These are phyloP conservation scores for Thermophis baileyi DNA, from an alignment of 2,113 vertebrate species.

Conservation along the genomic window DNA sequence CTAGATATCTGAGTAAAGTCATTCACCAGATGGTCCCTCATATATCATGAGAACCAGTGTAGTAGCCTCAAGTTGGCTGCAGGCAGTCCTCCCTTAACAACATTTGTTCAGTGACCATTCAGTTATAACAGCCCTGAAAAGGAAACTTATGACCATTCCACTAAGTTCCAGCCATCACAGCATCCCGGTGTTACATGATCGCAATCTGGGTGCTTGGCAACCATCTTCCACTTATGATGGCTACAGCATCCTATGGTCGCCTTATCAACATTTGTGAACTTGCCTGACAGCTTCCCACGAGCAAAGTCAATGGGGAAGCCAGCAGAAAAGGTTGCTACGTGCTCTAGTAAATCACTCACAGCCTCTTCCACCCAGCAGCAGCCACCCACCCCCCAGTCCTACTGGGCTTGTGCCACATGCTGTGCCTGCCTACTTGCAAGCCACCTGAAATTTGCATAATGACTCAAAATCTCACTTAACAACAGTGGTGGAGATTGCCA, in stretches of 20 bases:
- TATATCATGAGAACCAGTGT: not conserved
- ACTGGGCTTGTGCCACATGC: not conserved
- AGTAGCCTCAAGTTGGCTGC: not conserved
- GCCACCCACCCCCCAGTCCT: not conserved
- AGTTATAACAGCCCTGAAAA: not conserved
- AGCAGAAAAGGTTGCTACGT: not conserved
- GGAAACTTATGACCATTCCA: not conserved
- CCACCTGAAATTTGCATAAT: not conserved
- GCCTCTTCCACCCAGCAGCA: not conserved
- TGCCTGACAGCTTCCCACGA: not conserved
- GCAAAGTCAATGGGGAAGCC: not conserved
- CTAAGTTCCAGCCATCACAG: not conserved
- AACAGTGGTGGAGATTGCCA: not conserved
- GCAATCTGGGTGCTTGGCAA: not conserved
- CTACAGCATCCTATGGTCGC: not conserved
- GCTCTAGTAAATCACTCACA: not conserved
- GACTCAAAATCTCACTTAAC: not conserved
- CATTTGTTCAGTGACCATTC: not conserved
- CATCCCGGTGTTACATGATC: not conserved
- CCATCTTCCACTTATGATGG: not conserved
- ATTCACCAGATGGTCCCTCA: not conserved
- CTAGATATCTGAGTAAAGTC: not conserved
- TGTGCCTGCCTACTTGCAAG: not conserved
- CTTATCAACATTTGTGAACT: not conserved
- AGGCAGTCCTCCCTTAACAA: not conserved